Evolutionary conservation across 2,888 invertebrate genomes (phyloP).

Genomic region (Scaptomyza polygonia): DNA sequence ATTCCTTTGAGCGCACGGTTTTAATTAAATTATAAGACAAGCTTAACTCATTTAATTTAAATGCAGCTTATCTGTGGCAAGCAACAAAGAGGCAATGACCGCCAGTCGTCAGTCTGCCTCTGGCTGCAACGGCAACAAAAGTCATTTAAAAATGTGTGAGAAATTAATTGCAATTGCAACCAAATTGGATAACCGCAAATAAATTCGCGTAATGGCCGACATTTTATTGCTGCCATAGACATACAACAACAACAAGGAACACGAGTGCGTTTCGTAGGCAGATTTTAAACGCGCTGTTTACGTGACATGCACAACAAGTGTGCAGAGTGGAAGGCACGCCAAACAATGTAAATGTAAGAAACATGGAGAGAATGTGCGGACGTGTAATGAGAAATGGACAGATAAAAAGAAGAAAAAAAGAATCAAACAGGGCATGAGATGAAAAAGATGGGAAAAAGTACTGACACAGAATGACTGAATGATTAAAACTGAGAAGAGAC

Average conservation of each 20-base stretch:
- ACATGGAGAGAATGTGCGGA: too few species aligned
- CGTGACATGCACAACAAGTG: constrained; percentile 28
- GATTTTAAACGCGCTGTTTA: constrained; percentile 34
- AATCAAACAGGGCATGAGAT: not conserved
- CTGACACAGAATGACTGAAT: not conserved
- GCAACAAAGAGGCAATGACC: constrained; percentile 14
- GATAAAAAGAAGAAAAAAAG: not conserved
- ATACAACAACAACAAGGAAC: constrained; percentile 2
- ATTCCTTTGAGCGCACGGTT: not conserved
- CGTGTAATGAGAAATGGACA: not conserved
- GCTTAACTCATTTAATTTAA: constrained; percentile 15
- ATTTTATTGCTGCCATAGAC: constrained; percentile 38
- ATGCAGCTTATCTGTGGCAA: constrained; percentile 8
- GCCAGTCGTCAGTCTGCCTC: not conserved
- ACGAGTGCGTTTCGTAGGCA: constrained; percentile 19
- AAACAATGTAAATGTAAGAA: not conserved
- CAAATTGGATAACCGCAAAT: constrained; percentile 70
- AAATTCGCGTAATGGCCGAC: constrained; percentile 46
- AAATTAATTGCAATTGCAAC: constrained; percentile 68
- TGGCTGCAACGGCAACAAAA: constrained; percentile 24
- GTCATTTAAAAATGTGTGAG: constrained; percentile 64
- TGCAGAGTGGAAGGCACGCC: not conserved
- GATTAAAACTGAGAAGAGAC: too few species aligned
- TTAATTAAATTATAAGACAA: constrained; percentile 18
- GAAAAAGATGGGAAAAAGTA: not conserved